Base-by-base conservation (phyloP, 2,888 invertebrate genomes). In the Diaperis boleti region DNA sequence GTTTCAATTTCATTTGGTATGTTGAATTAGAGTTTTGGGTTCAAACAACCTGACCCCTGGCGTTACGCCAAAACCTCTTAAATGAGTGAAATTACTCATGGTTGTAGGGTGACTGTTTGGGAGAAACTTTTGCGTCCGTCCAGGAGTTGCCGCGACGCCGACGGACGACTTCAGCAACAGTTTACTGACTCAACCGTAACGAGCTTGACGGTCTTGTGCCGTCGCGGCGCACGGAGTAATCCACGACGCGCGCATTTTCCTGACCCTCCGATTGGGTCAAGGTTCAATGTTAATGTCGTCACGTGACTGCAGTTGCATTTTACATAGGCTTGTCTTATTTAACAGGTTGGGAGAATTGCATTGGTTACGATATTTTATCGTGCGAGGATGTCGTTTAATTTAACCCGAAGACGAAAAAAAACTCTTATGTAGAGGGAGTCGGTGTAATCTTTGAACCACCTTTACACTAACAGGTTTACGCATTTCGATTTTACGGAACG, bases 231-330 rank as follows among this genome's bases (percentile, higher is more conserved):
- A 69, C 66, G 82, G 22, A 35, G 45, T 45, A 42, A 52, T 29
- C 79, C 79, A 79, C 79, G 82, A 79, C 78, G 83, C 82, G 82
- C 83, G 84, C 83, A 75, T 70, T 66, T 69, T 57, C 68, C 73
- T 76, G 75, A 76, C 77, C 76, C 75, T 67, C 66, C 71, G 74
- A 73, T 72, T 75, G 72, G 78, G 79, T 79, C 79, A 79, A 79
- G 79, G 79, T 78, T 74, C 75, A 73, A 74, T 75, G 74, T 74
- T 75, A 77, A 77, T 75, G 73, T 72, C 73, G 69, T 73, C 73
- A 73, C 71, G 73, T 76, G 74, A 75, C 52, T 69, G 68, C 64
- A 73, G 74, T 73, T 77, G 76, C 76, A 77, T 75, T 75, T 73
- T 76, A 70, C 70, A 73, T 73, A 67, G 69, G 66, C 67, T 62